phyloP scores from a whole-genome alignment of 2,797 vertebrate species.

The Pantherophis alleghaniensis region DNA sequence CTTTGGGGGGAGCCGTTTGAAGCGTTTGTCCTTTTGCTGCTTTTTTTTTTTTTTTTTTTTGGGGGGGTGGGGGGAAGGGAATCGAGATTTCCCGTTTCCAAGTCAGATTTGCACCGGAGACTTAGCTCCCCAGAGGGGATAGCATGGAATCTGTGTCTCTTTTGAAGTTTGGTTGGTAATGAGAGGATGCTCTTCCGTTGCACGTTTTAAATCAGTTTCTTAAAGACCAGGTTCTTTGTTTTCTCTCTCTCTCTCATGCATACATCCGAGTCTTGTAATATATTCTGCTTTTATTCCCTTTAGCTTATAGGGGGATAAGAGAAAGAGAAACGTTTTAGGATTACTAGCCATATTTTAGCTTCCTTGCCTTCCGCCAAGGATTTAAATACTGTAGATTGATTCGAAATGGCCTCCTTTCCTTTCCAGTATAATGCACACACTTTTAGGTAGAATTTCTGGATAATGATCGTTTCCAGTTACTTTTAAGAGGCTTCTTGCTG shows the following conservation, averaged over 20 bases:
- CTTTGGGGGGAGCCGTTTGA: not conserved
- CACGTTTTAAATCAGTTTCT: not conserved
- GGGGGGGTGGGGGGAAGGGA: rapidly evolving
- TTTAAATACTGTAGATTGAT: not conserved
- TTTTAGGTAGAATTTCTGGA: not conserved
- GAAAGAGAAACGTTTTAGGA: not conserved
- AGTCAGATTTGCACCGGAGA: no score
- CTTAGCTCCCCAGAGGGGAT: no score
- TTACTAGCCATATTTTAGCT: not conserved
- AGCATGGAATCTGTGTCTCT: not conserved
- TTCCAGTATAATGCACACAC: not conserved
- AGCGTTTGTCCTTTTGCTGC: not conserved
- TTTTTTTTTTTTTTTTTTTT: not conserved
- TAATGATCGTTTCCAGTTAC: not conserved
- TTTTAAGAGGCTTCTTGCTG: not conserved
- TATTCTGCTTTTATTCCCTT: not conserved
- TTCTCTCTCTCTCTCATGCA: not conserved
- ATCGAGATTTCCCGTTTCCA: not conserved
- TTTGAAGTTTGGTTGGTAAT: not conserved
- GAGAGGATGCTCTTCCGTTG: not conserved
- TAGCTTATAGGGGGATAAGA: no score
- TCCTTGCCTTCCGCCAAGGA: not conserved
- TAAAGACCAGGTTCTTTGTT: no score
- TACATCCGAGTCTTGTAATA: not conserved
- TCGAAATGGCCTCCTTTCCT: not conserved